Evolutionary conservation across 2,797 vertebrate species (phyloP), one percentile per base, ranked within the genome.

Genomic region (Phylloscopus collybita): DNA sequence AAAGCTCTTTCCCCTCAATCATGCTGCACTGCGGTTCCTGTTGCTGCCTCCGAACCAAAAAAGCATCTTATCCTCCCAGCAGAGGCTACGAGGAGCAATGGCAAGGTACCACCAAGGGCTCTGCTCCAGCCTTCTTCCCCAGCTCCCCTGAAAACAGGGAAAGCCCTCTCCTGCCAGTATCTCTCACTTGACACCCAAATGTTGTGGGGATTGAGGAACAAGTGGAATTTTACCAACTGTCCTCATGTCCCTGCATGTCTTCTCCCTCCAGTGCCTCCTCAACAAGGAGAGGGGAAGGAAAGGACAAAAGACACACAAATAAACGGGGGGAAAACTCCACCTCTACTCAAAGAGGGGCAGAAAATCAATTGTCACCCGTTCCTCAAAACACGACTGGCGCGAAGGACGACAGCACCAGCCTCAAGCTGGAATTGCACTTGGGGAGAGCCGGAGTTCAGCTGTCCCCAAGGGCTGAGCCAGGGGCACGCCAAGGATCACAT

Each of bases 11-110:
- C 3, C 11, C 21, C 15, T 18, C 0, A 0, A 4, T 27, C 44
- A 20, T 0, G 0, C 30, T 65, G 69, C n/a, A 19, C 26, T 0
- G 0, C 0, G 0, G 30, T 19, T 45, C 27, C 22, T 34, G 38
- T 12, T 0, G 0, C 36, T 86, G 76, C 62, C 60, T 73, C 76
- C 61, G 61, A 87, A 49, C 14, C 45, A 74, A 79, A 73, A 59
- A 79, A 4, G 13, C 10, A 47, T 21, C 8, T 82, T n/a, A 45
- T 13, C 38, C 44, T 72, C 51, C 73, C 16, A 5, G 38, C 23
- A 57, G 34, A 20, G 86, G 69, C 10, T 26, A 21, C 0, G 0
- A 86, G 70, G 32, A 67, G 72, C 40, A 69, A 56, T 9, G 42
- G 44, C 29, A 72, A 81, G 44, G 54, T 6, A 6, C 27, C 51